phyloP scores from a whole-genome alignment of 1,140 invertebrate species.

The Sycophaga agraensis region DNA sequence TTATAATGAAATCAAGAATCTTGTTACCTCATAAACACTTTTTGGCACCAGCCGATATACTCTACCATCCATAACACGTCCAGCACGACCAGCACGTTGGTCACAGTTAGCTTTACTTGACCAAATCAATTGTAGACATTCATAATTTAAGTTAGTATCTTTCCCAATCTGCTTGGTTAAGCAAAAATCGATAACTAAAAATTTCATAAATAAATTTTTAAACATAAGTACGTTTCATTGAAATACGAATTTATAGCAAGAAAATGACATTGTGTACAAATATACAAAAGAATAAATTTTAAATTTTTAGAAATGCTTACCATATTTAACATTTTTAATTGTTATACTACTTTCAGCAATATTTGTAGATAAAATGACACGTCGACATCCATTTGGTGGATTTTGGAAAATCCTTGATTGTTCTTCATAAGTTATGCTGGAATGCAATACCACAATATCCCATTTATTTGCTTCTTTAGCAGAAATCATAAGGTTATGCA shows the following conservation, averaged over 20 bases:
- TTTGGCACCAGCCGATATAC: slow-evolving; percentile 83
- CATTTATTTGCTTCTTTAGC: slow-evolving; percentile 52
- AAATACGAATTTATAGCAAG: no score
- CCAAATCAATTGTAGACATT: slow-evolving; percentile 79
- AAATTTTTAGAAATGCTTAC: slow-evolving; percentile 45
- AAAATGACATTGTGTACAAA: no score
- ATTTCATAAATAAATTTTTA: slow-evolving; percentile 19
- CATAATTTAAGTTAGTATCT: slow-evolving; percentile 77
- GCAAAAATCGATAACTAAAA: slow-evolving; percentile 93
- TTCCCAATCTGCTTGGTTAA: slow-evolving; percentile 80
- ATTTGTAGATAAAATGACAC: slow-evolving; percentile 93
- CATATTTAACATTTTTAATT: slow-evolving; percentile 90
- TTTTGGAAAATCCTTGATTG: slow-evolving; percentile 72
- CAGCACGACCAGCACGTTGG: slow-evolving; percentile 88
- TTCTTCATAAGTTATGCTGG: slow-evolving; percentile 72
- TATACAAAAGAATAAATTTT: neutral
- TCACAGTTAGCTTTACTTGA: slow-evolving; percentile 86
- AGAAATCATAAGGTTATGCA: slow-evolving; percentile 47
- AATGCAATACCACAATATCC: slow-evolving; percentile 71
- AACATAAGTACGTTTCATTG: no score
- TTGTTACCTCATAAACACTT: slow-evolving; percentile 68
- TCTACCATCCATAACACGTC: slow-evolving; percentile 80
- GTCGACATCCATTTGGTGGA: slow-evolving; percentile 65
- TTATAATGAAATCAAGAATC: neutral
- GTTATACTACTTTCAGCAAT: slow-evolving; percentile 98